Percentiles rank a stretch among this genome's conserved stretches.
phyloP scores from a whole-genome alignment of 2,797 vertebrate species.

The Lates japonicus region DNA sequence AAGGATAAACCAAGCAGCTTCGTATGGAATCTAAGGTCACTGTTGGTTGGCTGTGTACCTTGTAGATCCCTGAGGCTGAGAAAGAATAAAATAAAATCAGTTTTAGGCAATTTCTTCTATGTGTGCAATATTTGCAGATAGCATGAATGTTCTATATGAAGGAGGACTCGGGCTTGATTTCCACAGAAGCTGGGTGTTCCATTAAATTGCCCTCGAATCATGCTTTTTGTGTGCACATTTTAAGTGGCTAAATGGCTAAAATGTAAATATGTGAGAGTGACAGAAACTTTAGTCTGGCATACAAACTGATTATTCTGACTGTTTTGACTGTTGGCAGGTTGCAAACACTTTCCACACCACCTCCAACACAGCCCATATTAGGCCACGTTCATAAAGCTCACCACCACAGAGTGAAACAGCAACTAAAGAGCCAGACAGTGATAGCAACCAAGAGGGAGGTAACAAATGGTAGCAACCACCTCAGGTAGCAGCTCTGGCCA shows the following conservation, averaged over 20 bases:
- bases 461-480: conserved; percentile 11
- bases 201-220: background rate
- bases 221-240: background rate
- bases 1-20: background rate
- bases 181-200: conserved; percentile 3
- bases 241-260: background rate
- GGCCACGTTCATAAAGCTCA: conserved; percentile 43
- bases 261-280: background rate
- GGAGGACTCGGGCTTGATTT: background rate
- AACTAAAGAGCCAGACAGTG: conserved; percentile 25
- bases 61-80: background rate
- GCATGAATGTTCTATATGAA: background rate
- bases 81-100: background rate
- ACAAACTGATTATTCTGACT: background rate
- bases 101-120: background rate
- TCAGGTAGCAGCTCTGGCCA: conserved; percentile 29
- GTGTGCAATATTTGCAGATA: conserved; percentile 4
- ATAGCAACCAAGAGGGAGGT: conserved; percentile 23
- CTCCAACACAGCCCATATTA: conserved; percentile 40
- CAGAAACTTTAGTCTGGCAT: conserved; percentile 1
- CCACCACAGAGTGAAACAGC: conserved; percentile 25
- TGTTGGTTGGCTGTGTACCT: background rate
- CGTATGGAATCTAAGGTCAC: background rate
- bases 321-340: conserved; percentile 5
- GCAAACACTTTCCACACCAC: conserved; percentile 32